Base-by-base conservation (phyloP, 2,797 vertebrate species). In the Iguana delicatissima region DNA sequence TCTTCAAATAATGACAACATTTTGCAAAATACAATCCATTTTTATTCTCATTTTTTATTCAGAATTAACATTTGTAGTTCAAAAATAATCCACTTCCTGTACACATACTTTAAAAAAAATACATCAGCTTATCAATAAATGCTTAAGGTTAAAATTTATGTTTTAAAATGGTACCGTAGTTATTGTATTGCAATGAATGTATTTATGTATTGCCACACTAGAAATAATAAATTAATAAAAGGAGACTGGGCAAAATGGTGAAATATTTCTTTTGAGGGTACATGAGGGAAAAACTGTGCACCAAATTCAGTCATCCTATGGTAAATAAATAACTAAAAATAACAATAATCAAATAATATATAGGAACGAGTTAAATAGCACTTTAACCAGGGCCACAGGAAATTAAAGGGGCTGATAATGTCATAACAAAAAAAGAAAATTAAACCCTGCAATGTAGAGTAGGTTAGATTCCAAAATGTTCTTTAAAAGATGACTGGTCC, bases 191-290 rank as follows among this genome's bases (percentile, higher is more conserved):
- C 90, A 93, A 93, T 93, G 92, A 94, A 90, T 95, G 95, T 89
- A 87, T 95, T 73, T 93, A 64, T 89, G 95, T 93, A 93, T 94
- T 93, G 89, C 95, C 72, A 96, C 92, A 92, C 72, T 95, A 95
- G 94, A 24, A 94, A 79, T 59, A 96, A 96, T 89, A 98, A 97
- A 97, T 97, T 97, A 97, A 94, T 97, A 96, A 96, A 88, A 94
- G 92, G 88, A 96, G 94, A 95, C 90, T 91, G 94, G 92, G 84
- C 94, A 97, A 95, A 72, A 94, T 88, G 81, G 87, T 94, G 95
- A 95, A 95, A 95, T 92, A 96, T 92, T 91, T 96, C 87, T 94
- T 96, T 94, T 91, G 38, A 38, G 50, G 42, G 67, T 93, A 95
- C 85, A 91, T 93, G 88, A 79, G 64, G 77, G 42, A 81, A 92